A percentile compares a stretch with the other conserved stretches of the same genome.
phyloP scores from a whole-genome alignment of 2,888 invertebrate genomes.

The Apodemia duryi region DNA sequence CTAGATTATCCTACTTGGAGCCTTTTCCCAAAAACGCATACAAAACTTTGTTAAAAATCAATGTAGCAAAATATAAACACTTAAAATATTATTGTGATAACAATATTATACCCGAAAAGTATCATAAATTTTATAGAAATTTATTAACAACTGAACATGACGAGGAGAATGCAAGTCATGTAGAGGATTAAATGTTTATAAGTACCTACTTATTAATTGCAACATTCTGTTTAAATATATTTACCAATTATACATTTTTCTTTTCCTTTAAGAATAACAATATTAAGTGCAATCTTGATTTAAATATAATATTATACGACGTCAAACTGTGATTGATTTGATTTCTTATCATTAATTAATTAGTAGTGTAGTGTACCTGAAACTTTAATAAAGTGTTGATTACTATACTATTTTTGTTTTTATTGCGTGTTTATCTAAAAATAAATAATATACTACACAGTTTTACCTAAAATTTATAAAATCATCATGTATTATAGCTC shows the following conservation, averaged over 20 bases:
- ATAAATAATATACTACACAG: neutral
- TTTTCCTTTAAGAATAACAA: no score
- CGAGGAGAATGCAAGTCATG: no score
- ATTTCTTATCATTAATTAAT: conserved; percentile 11
- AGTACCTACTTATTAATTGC: no score
- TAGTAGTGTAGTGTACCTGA: neutral
- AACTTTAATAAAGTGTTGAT: conserved; percentile 4
- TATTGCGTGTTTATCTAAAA: neutral
- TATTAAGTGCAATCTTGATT: no score
- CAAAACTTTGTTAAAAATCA: conserved; percentile 5
- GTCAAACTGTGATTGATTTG: neutral
- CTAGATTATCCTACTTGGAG: no score
- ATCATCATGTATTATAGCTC: conserved; percentile 2
- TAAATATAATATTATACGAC: no score
- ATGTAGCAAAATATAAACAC: conserved; percentile 8
- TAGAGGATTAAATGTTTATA: no score
- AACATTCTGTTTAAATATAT: no score
- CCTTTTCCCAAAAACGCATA: no score
- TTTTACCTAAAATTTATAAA: conserved; percentile 1
- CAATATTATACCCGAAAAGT: conserved; percentile 11
- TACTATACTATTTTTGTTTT: conserved; percentile 7
- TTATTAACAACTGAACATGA: neutral
- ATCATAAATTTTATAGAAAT: conserved; percentile 6
- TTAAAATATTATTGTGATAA: conserved; percentile 11
- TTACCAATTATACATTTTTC: no score